Evolutionary conservation across 2,113 vertebrate genomes (phyloP).

Genomic region (Cairina moschata): DNA sequence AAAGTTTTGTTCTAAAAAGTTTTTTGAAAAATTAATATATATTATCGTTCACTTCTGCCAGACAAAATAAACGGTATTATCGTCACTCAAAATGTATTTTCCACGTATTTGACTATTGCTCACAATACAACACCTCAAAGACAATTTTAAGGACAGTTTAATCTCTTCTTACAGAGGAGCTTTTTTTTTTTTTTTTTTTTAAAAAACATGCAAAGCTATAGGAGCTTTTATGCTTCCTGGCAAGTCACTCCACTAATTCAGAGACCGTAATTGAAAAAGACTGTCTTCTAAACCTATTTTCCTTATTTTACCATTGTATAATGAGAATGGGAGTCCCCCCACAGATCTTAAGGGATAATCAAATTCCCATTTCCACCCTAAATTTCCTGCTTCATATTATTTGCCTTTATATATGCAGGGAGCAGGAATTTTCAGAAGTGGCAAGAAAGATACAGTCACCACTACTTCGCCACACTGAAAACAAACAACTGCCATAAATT

Average conservation of each 20-base stretch:
- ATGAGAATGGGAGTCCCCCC: conserved; percentile 29
- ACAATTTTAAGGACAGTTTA: conserved; percentile 36
- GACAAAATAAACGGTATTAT: not conserved
- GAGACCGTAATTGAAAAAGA: conserved; percentile 21
- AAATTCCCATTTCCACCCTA: conserved; percentile 23
- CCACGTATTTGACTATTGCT: not conserved
- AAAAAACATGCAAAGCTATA: not conserved
- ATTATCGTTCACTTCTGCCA: not conserved
- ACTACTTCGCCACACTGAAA: not conserved
- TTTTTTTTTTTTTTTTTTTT: not conserved
- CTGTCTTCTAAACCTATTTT: conserved; percentile 15
- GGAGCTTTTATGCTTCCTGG: conserved; percentile 51
- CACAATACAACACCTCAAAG: not conserved
- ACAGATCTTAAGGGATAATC: conserved; percentile 21
- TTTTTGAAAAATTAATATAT: not conserved
- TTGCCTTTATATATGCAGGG: not conserved
- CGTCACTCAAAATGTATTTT: not conserved
- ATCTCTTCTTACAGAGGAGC: conserved; percentile 25
- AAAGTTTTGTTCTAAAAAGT: not conserved
- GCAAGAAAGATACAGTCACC: not conserved
- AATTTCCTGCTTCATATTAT: not conserved
- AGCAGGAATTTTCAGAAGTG: not conserved
- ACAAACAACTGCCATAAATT: not conserved
- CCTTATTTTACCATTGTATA: not conserved
- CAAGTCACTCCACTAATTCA: conserved; percentile 46